Conservation (phyloP, 2,888 invertebrate species). For the Galerucella nymphaeae region DNA sequence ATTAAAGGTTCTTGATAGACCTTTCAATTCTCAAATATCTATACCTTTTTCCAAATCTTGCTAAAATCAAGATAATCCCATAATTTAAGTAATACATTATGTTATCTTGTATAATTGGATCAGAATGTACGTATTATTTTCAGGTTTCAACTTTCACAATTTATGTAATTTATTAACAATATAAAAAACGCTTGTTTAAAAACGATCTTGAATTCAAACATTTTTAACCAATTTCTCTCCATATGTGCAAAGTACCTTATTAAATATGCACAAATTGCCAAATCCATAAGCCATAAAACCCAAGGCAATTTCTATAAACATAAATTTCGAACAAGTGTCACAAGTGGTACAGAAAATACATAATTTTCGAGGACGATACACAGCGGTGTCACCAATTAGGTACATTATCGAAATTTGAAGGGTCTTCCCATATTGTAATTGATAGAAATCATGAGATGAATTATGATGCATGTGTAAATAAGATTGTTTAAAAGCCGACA, state of each 20-base stretch:
- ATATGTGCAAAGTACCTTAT: slow-evolving; percentile 2
- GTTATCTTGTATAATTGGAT: too few species aligned
- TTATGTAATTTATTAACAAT: not conserved
- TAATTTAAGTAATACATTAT: too few species aligned
- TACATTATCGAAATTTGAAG: too few species aligned
- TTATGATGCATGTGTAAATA: too few species aligned
- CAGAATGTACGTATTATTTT: not conserved
- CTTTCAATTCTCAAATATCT: too few species aligned
- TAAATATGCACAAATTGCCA: slow-evolving; percentile 6
- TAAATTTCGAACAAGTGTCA: slow-evolving; percentile 10
- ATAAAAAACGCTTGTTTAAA: not conserved
- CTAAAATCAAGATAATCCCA: too few species aligned
- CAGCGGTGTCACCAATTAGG: not conserved
- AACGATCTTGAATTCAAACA: not conserved
- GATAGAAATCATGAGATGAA: not conserved
- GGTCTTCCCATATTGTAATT: not conserved
- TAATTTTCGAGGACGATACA: not conserved
- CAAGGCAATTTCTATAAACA: slow-evolving; percentile 11
- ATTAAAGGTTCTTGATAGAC: too few species aligned
- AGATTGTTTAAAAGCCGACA: too few species aligned
- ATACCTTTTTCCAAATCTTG: too few species aligned
- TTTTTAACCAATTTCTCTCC: not conserved
- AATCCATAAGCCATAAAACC: slow-evolving; percentile 4
- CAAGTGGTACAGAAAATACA: not conserved
- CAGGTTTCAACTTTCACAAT: not conserved